These are phyloP conservation scores for Mesembrinibis cayennensis DNA, from an alignment of 2,113 vertebrate genomes.

Conservation along the genomic window DNA sequence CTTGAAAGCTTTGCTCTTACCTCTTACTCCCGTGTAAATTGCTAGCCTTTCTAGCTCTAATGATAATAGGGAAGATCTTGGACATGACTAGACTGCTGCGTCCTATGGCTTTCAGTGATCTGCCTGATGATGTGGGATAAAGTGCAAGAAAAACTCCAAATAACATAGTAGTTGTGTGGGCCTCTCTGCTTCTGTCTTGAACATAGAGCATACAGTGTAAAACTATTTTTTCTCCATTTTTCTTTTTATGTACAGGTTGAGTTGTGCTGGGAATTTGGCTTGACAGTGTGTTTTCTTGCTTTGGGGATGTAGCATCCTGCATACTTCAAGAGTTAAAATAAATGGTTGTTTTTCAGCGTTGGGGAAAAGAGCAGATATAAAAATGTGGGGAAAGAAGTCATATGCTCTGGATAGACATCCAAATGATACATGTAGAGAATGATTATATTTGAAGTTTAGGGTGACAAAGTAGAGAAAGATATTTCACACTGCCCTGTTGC, in stretches of 20 bases:
- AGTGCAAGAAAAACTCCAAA: not conserved
- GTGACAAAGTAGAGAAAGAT: slow-evolving; percentile 63
- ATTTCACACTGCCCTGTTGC: slow-evolving; percentile 62
- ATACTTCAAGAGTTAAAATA: not conserved
- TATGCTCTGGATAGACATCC: not conserved
- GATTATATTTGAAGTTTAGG: slow-evolving; percentile 29
- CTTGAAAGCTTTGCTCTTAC: not conserved
- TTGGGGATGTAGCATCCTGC: slow-evolving; percentile 20
- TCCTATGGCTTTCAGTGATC: not conserved
- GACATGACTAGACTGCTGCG: not conserved
- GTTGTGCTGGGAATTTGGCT: not conserved
- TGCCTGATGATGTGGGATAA: not conserved
- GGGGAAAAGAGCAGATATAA: slow-evolving; percentile 32
- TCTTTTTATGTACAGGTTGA: not conserved
- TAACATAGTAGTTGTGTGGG: not conserved
- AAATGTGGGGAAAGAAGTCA: not conserved
- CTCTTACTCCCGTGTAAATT: not conserved
- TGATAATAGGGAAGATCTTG: not conserved
- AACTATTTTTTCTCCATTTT: not conserved
- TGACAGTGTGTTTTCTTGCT: slow-evolving; percentile 4
- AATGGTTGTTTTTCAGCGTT: slow-evolving; percentile 44
- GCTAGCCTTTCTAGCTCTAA: not conserved
- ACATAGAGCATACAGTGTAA: not conserved
- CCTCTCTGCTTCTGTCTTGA: not conserved
- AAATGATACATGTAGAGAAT: not conserved